These are phyloP conservation scores for Aphelocoma coerulescens DNA, from an alignment of 2,113 vertebrate genomes.

Conservation along the genomic window DNA sequence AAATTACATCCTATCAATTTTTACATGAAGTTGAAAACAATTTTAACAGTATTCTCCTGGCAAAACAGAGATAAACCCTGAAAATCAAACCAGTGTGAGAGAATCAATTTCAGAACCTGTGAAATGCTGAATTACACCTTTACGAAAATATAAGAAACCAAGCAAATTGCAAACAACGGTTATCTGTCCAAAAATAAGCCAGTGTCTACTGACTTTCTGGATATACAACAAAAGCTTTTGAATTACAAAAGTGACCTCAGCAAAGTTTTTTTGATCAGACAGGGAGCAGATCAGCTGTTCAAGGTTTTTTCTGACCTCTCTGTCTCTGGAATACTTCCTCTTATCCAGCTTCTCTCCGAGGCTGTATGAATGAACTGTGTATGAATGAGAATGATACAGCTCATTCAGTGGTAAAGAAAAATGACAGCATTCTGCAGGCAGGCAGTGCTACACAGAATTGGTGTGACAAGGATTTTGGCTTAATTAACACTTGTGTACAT, in stretches of 20 bases:
- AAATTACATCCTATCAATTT: not conserved
- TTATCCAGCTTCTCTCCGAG: not conserved
- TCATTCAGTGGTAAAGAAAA: not conserved
- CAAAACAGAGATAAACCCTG: not conserved
- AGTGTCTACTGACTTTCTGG: not conserved
- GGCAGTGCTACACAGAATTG: not conserved
- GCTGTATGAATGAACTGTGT: not conserved
- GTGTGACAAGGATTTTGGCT: not conserved
- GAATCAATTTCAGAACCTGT: not conserved
- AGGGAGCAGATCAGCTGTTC: not conserved
- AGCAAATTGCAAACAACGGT: not conserved
- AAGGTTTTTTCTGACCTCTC: not conserved
- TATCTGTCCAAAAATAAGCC: not conserved
- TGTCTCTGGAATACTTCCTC: not conserved
- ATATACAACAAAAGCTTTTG: not conserved
- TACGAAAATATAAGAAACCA: not conserved
- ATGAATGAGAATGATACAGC: not conserved
- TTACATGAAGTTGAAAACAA: not conserved
- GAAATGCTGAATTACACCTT: not conserved
- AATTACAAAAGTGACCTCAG: not conserved
- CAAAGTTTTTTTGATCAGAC: not conserved
- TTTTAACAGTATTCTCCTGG: not conserved
- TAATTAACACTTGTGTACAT: not conserved
- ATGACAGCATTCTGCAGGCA: not conserved
- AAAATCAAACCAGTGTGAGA: not conserved